Conservation (phyloP, 2,888 invertebrate genomes). For the Drosophila tripunctata region DNA sequence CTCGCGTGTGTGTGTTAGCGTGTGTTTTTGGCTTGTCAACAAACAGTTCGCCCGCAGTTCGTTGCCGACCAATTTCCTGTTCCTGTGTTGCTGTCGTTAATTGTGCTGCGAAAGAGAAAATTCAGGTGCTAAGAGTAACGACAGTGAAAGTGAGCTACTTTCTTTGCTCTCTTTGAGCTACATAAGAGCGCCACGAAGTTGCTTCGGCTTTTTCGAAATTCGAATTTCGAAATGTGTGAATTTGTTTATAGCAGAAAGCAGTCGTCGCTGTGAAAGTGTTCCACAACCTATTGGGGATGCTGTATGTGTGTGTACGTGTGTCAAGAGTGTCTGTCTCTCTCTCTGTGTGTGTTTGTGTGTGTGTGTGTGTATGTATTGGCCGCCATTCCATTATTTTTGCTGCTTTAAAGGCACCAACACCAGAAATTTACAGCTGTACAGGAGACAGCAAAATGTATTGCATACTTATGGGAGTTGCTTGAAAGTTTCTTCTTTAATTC, state of each 20-base stretch:
- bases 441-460: conserved; percentile 56
- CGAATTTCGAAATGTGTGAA: conserved; percentile 76
- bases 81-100: conserved; percentile 8
- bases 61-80: conserved; percentile 44
- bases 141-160: neutral
- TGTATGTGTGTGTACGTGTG: conserved; percentile 15
- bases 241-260: conserved; percentile 62
- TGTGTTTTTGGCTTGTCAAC: conserved; percentile 47
- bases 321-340: conserved; percentile 3
- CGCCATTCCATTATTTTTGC: conserved; percentile 51
- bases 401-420: conserved; percentile 47
- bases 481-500: conserved; percentile 41
- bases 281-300: conserved; percentile 36
- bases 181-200: conserved; percentile 25
- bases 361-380: conserved; percentile 21
- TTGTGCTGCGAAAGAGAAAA: conserved; percentile 25
- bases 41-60: conserved; percentile 38
- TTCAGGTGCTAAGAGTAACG: conserved; percentile 12
- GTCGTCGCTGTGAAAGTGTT: conserved; percentile 18
- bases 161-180: conserved; percentile 2
- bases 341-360: conserved; percentile 12
- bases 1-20: conserved; percentile 12
- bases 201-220: conserved; percentile 62
- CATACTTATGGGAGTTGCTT: conserved; percentile 58
- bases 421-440: conserved; percentile 11